Evolutionary conservation across 2,113 vertebrate species (phyloP).

Genomic region (Psilopogon haemacephalus): DNA sequence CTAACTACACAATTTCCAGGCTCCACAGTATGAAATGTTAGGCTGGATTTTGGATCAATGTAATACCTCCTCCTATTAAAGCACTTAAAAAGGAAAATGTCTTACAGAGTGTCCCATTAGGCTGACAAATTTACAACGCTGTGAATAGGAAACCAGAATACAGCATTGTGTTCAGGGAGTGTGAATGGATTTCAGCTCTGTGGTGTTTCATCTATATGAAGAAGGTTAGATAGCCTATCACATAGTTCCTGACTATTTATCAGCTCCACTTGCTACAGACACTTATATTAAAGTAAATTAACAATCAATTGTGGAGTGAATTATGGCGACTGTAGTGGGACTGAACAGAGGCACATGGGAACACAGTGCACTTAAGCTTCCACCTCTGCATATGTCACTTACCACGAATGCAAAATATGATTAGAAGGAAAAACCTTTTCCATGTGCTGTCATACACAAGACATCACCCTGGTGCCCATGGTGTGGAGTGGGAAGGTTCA

Average conservation of each 20-base stretch:
- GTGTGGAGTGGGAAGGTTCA: not conserved
- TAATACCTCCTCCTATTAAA: conserved; percentile 71
- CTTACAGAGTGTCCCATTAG: conserved; percentile 79
- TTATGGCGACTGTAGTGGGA: conserved; percentile 61
- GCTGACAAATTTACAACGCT: conserved; percentile 76
- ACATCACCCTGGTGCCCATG: not conserved
- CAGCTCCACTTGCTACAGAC: conserved; percentile 51
- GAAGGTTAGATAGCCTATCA: conserved; percentile 54
- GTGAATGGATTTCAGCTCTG: conserved; percentile 60
- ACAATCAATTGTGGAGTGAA: conserved; percentile 70
- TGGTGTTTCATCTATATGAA: conserved; percentile 58
- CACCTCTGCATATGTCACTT: conserved; percentile 46
- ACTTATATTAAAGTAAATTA: conserved; percentile 58
- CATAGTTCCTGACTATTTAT: conserved; percentile 56
- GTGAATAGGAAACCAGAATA: conserved; percentile 64
- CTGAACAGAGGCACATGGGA: conserved; percentile 38
- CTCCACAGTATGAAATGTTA: conserved; percentile 54
- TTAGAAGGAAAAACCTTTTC: conserved; percentile 27
- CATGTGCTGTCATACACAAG: not conserved
- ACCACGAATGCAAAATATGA: conserved; percentile 51
- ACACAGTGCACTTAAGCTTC: conserved; percentile 37
- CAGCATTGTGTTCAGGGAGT: conserved; percentile 51
- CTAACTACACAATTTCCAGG: conserved; percentile 49
- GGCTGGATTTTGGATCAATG: conserved; percentile 75
- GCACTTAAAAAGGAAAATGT: conserved; percentile 77